A percentile compares a stretch with the other conserved stretches of the same genome.
Evolutionary conservation across 2,113 vertebrate species (phyloP).

Genomic region (Eulemur rufifrons): DNA sequence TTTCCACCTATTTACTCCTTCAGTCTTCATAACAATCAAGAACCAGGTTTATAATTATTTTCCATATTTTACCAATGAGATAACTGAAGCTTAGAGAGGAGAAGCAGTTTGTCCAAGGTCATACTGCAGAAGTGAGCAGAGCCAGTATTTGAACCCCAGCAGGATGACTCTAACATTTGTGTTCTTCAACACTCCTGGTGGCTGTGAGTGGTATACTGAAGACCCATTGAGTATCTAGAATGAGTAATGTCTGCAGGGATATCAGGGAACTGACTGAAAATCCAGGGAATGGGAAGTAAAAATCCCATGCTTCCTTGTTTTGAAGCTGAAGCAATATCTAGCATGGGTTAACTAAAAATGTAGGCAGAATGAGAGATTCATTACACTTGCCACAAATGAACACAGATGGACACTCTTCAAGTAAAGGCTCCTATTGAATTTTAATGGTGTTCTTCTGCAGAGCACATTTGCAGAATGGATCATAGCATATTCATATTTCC

Average conservation of each 20-base stretch:
- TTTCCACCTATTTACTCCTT: not conserved
- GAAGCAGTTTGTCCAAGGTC: not conserved
- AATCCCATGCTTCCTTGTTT: not conserved
- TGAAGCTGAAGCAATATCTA: not conserved
- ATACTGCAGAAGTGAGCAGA: not conserved
- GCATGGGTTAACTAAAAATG: not conserved
- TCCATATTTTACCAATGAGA: not conserved
- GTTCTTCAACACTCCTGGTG: rapidly evolving
- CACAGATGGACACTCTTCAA: constrained; percentile 54
- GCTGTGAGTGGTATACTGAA: not conserved
- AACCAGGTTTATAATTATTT: not conserved
- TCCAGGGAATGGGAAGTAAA: not conserved
- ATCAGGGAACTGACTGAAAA: not conserved
- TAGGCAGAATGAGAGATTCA: not conserved
- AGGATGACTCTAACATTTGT: not conserved
- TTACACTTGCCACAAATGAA: not conserved
- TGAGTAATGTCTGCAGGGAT: not conserved
- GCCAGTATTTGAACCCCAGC: not conserved
- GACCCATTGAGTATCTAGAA: not conserved
- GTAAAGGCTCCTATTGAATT: constrained; percentile 62
- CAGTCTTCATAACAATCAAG: not conserved
- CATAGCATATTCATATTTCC: constrained; percentile 59
- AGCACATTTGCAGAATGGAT: constrained; percentile 61
- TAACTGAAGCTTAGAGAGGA: not conserved
- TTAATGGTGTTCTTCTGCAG: constrained; percentile 54